These are phyloP conservation scores for Drosophila bocqueti DNA, from an alignment of 1,140 invertebrate species.

Conservation along the genomic window DNA sequence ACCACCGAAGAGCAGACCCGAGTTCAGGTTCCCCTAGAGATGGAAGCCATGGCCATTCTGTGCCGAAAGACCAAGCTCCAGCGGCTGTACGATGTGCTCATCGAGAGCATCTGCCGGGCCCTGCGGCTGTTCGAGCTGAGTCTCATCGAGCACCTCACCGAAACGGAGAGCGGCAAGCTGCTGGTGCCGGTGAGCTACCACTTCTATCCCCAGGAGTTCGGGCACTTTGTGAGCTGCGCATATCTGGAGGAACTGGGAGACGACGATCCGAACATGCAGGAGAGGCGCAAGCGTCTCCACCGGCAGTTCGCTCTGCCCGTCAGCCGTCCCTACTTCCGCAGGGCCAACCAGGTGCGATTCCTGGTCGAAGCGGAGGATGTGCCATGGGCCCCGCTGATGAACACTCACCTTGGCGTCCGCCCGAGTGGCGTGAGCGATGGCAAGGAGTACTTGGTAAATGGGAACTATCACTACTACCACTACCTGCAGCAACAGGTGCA, in stretches of 20 bases:
- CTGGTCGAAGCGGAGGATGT: slow-evolving; percentile 84
- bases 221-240: slow-evolving; percentile 91
- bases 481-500: slow-evolving; percentile 98
- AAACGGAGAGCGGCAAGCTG: slow-evolving; percentile 52
- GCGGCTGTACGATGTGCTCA: slow-evolving; percentile 89
- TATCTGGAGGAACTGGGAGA: slow-evolving; percentile 88
- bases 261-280: slow-evolving; percentile 86
- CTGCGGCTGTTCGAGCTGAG: slow-evolving; percentile 88
- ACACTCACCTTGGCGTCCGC: slow-evolving; percentile 89
- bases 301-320: slow-evolving; percentile 88
- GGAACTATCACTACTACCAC: slow-evolving; percentile 97
- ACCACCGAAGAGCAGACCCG: slow-evolving; percentile 61
- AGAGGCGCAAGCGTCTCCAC: slow-evolving; percentile 88
- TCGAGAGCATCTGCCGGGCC: slow-evolving; percentile 90
- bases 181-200: slow-evolving; percentile 82
- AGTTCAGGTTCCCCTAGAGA: slow-evolving; percentile 87
- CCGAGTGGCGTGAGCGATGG: slow-evolving; percentile 85
- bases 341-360: slow-evolving; percentile 89
- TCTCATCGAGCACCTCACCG: slow-evolving; percentile 85
- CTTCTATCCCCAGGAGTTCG: slow-evolving; percentile 86
- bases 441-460: slow-evolving; percentile 89
- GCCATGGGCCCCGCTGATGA: slow-evolving; percentile 87
- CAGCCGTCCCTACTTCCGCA: slow-evolving; percentile 90
- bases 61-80: slow-evolving; percentile 87
- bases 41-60: slow-evolving; percentile 90